Conservation (phyloP, 1,140 invertebrate genomes). For the Zophobas atratus region DNA sequence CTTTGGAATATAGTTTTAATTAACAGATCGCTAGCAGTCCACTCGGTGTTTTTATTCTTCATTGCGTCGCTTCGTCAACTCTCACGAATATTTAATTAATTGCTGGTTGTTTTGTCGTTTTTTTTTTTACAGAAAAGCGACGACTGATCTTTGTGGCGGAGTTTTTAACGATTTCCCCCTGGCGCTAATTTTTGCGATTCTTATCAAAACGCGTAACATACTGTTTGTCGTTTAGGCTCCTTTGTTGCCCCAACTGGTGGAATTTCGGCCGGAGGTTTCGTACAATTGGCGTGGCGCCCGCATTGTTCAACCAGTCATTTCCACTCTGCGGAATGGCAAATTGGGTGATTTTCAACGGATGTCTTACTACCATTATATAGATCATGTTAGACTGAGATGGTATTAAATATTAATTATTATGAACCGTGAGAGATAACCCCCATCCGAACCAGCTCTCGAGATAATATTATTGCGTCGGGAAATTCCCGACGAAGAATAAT, state of each 20-base stretch:
- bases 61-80: too few relatives aligned
- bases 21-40: conserved; percentile 1
- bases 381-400: conserved; percentile 37
- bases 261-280: conserved; percentile 31
- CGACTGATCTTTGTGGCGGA: too few relatives aligned
- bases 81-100: too few relatives aligned
- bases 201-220: conserved; percentile 31
- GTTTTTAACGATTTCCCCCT: neutral
- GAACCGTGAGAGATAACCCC: conserved; percentile 37
- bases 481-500: conserved; percentile 6
- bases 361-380: conserved; percentile 42
- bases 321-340: conserved; percentile 38
- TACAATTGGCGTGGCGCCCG: conserved; percentile 20
- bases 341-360: conserved; percentile 42
- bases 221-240: conserved; percentile 31
- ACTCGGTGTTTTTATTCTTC: too few relatives aligned
- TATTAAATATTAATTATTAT: conserved; percentile 44
- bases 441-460: conserved; percentile 5
- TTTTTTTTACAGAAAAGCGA: too few relatives aligned
- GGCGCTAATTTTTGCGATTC: conserved; percentile 9
- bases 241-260: conserved; percentile 25
- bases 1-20: conserved; percentile 11
- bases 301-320: conserved; percentile 38
- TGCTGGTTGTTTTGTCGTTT: too few relatives aligned
- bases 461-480: conserved; percentile 30